Evolutionary conservation across 2,888 invertebrate genomes (phyloP), one percentile per base, ranked within the genome.

Genomic region (Chesias legatella): DNA sequence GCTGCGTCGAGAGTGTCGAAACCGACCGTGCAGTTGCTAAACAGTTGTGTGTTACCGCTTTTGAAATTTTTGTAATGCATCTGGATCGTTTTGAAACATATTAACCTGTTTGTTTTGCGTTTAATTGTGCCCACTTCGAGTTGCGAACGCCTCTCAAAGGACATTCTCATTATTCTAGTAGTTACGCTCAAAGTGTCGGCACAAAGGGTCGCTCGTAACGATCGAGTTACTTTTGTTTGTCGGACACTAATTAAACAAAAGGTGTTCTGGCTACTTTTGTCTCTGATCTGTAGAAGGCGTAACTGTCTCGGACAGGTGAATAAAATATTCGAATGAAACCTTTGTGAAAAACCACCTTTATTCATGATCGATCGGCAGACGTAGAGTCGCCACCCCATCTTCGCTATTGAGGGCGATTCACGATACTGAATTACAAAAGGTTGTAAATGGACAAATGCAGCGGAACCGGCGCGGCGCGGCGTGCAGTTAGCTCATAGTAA

Each of bases 51-150:
- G 80, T 76, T 81, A 77, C 82, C 76, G 79, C 85, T 85, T 84
- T 82, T 73, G 71, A 66, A 67, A 69, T 68, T 62, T 45, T 68
- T 79, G 85, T 84, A 85, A 85, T 80, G 82, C 83, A 85, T 86
- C 84, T 86, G 85, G 83, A 86, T 81, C 82, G 85, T 84, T 88
- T 86, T 84, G 84, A 84, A 86, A 88, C 78, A 73, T 81, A 84
- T 86, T 84, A 84, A 85, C 81, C 82, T 79, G 80, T 82, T 85
- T 83, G 69, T 81, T 77, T 78, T 74, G 70, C 67, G 67, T 67
- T 74, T 68, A 72, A 75, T 73, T 73, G 73, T 72, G 62, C 63
- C 67, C 67, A 67, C 68, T 70, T 60, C 54, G 50, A 67, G 67
- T 75, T 74, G 71, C 70, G 70, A 79, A 77, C 74, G 71, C 63